Evolutionary conservation across 2,113 vertebrate species (phyloP).

Genomic region (Eulemur rufifrons): DNA sequence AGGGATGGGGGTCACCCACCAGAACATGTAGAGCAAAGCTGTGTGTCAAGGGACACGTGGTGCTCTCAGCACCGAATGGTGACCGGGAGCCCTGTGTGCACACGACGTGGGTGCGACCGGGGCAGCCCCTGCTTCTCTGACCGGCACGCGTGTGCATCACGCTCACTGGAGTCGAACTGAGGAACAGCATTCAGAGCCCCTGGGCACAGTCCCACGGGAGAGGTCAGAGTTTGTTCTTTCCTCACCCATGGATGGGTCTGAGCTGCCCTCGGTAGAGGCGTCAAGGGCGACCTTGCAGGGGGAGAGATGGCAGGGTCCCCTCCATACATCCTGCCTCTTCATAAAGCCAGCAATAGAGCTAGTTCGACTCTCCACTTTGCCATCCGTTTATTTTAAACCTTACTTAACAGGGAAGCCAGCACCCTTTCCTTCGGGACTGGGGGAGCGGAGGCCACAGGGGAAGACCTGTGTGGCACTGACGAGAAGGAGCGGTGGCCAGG

Average conservation of each 20-base stretch:
- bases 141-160: background rate
- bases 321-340: background rate
- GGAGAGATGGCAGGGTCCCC: too few relatives aligned
- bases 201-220: background rate
- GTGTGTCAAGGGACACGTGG: background rate
- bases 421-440: background rate
- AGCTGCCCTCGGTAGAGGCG: background rate
- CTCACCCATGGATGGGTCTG: background rate
- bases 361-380: background rate
- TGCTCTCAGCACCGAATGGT: fast-evolving
- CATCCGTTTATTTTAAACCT: background rate
- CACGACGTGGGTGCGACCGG: fast-evolving
- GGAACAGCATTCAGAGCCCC: background rate
- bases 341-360: background rate
- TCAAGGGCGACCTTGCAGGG: too few relatives aligned
- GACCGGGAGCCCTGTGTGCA: fast-evolving
- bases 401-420: background rate
- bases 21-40: background rate
- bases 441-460: background rate
- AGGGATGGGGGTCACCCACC: background rate
- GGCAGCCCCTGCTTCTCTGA: background rate
- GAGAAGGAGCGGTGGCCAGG: background rate
- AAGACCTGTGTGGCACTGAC: too few relatives aligned
- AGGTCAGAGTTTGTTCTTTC: background rate
- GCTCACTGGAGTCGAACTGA: background rate